phyloP scores from a whole-genome alignment of 2,113 vertebrate genomes.

The Bostrychus sinensis region DNA sequence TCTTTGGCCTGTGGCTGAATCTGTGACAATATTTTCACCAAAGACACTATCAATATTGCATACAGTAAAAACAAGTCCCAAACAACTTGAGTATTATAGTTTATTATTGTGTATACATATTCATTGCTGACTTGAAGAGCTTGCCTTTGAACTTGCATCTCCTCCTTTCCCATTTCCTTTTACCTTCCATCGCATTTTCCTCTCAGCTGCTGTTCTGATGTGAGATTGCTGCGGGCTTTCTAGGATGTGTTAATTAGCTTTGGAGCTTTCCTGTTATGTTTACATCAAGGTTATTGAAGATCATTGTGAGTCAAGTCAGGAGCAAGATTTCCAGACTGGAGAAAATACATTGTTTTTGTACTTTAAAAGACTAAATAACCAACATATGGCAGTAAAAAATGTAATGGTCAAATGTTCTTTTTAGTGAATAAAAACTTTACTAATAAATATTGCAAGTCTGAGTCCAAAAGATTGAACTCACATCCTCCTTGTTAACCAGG shows the following conservation, averaged over 20 bases:
- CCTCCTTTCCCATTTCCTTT: not conserved
- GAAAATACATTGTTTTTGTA: not conserved
- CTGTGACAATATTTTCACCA: slow-evolving; percentile 6
- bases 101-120: not conserved
- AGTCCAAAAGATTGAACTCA: no score
- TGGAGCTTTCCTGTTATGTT: slow-evolving; percentile 13
- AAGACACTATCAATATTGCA: not conserved
- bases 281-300: slow-evolving; percentile 47
- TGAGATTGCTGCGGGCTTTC: slow-evolving; percentile 51
- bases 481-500: no score
- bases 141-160: slow-evolving; percentile 42
- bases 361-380: no score
- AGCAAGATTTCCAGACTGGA: not conserved
- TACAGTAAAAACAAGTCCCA: not conserved
- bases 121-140: slow-evolving; percentile 44
- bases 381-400: no score
- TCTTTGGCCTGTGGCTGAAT: slow-evolving; percentile 33
- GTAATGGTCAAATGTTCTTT: no score
- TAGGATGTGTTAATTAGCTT: slow-evolving; percentile 60
- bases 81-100: not conserved
- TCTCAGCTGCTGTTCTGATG: slow-evolving; percentile 39
- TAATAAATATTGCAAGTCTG: no score
- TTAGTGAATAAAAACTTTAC: no score
- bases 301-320: slow-evolving; percentile 53
- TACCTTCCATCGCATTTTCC: slow-evolving; percentile 24